Percentiles rank a stretch among this genome's conserved stretches.
Conservation (phyloP, 2,113 vertebrate species). For the Cricetomys ansorgei region DNA sequence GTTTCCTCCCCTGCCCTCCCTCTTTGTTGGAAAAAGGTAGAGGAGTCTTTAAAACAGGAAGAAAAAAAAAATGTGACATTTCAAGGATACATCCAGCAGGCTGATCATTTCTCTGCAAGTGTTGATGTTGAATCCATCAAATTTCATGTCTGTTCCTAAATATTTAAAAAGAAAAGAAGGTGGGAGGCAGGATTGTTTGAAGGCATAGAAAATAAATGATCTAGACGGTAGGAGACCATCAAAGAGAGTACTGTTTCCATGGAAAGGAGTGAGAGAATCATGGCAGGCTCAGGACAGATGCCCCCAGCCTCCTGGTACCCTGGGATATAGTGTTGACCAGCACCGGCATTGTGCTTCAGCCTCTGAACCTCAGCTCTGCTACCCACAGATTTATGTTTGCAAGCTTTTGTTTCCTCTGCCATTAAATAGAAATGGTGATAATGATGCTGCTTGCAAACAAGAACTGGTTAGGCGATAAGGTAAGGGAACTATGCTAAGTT, state of each 20-base stretch:
- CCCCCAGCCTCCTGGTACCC: not conserved
- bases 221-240: not conserved
- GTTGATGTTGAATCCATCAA: slow-evolving; percentile 91
- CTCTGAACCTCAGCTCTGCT: not conserved
- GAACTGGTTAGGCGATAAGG: no score
- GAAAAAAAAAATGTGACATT: not conserved
- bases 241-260: not conserved
- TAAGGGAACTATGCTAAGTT: not conserved
- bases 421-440: not conserved
- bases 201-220: not conserved
- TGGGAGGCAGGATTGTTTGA: slow-evolving; percentile 22
- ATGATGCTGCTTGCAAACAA: no score
- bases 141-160: slow-evolving; percentile 93
- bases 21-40: not conserved
- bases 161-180: slow-evolving; percentile 42
- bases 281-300: accelerated
- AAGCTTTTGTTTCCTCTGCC: not conserved
- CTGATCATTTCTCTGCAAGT: slow-evolving; percentile 93
- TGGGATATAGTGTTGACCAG: not conserved
- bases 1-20: not conserved
- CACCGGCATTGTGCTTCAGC: accelerated
- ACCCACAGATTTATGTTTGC: not conserved
- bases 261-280: not conserved
- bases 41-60: not conserved
- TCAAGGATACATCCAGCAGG: slow-evolving; percentile 96